Percentiles rank a stretch among this genome's conserved stretches.
phyloP scores from a whole-genome alignment of 2,113 vertebrate species.

The Oncorhynchus keta region DNA sequence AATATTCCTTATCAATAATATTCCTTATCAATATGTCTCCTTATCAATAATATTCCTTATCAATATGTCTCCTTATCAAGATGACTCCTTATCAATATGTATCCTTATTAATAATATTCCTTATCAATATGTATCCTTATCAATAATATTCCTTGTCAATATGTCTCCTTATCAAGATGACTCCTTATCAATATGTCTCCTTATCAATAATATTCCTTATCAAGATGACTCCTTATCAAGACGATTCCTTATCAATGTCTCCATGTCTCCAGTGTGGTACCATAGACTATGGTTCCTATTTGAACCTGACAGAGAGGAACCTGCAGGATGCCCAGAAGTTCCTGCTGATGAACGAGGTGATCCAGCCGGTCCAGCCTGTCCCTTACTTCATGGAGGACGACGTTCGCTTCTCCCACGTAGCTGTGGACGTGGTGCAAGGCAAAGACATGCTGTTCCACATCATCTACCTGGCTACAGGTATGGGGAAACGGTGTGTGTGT shows the following conservation, averaged over 20 bases:
- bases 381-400: constrained; percentile 96
- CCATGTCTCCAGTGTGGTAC: constrained; percentile 85
- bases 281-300: constrained; percentile 88
- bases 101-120: too few species aligned
- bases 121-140: too few species aligned
- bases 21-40: too few species aligned
- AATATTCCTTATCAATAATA: too few species aligned
- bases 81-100: too few species aligned
- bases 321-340: constrained; percentile 97
- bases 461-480: constrained; percentile 95
- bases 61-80: too few species aligned
- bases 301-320: constrained; percentile 92
- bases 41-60: too few species aligned
- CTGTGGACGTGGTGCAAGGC: constrained; percentile 93
- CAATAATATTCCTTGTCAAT: too few species aligned
- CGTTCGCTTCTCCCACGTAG: constrained; percentile 92
- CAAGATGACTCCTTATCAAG: too few species aligned
- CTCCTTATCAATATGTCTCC: too few species aligned
- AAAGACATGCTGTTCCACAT: constrained; percentile 82
- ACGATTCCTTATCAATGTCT: neutral
- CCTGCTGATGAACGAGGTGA: constrained; percentile 93
- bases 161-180: too few species aligned
- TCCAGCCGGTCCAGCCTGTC: constrained; percentile 85
- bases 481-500: neutral
- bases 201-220: too few species aligned